phyloP scores from a whole-genome alignment of 2,888 invertebrate genomes.

The Antitype chi region DNA sequence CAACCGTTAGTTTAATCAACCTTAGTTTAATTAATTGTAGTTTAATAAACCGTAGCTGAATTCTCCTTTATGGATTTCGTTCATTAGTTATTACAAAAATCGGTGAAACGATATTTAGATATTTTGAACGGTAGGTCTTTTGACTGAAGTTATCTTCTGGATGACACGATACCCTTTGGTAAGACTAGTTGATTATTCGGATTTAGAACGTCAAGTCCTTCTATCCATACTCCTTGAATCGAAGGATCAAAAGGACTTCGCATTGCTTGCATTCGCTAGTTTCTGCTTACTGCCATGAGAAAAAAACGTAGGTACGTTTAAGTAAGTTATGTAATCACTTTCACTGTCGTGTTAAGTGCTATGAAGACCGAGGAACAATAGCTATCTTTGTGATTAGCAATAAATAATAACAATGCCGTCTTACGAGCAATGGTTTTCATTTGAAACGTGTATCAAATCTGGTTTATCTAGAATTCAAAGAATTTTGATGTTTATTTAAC shows the following conservation, averaged over 20 bases:
- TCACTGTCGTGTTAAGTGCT: background rate
- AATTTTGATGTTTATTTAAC: background rate
- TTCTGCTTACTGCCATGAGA: background rate
- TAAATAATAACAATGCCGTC: conserved; percentile 24
- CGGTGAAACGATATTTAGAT: too few relatives aligned
- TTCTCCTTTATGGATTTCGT: too few relatives aligned
- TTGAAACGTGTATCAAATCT: background rate
- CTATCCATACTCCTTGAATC: background rate
- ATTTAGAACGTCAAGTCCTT: background rate
- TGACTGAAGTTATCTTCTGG: too few relatives aligned
- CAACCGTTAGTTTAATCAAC: too few relatives aligned
- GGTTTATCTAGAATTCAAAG: background rate
- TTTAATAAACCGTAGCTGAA: too few relatives aligned
- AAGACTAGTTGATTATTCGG: background rate
- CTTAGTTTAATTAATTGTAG: too few relatives aligned
- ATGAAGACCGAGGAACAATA: conserved; percentile 29
- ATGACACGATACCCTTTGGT: background rate
- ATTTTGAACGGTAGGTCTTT: too few relatives aligned
- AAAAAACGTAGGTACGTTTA: background rate
- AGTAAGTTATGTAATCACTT: conserved; percentile 16
- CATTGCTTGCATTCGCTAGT: background rate
- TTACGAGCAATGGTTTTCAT: background rate
- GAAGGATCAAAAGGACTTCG: too few relatives aligned
- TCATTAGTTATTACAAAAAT: too few relatives aligned
- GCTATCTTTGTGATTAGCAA: conserved; percentile 24